phyloP scores from a whole-genome alignment of 64 coral and sea anemone species.

The Orbicella faveolata region DNA sequence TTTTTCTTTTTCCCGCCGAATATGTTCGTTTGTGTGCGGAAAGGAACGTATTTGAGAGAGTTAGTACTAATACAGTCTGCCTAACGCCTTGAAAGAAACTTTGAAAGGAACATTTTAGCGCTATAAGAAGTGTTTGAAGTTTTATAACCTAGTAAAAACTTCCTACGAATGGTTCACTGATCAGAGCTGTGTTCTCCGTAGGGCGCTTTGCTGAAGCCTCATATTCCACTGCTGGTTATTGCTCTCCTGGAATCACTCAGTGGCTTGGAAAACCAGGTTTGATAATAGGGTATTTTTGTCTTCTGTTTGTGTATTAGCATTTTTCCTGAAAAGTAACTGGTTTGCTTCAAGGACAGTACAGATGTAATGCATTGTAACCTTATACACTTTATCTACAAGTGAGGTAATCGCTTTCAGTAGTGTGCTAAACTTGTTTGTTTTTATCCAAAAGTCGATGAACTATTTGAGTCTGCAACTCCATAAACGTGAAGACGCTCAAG shows the following conservation, averaged over 20 bases:
- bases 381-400: too few species aligned
- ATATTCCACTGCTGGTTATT: conserved; percentile 84
- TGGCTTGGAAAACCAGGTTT: conserved; percentile 86
- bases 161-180: background rate
- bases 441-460: conserved; percentile 78
- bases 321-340: too few species aligned
- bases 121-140: background rate
- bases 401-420: too few species aligned
- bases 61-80: too few species aligned
- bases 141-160: background rate
- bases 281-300: background rate
- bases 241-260: conserved; percentile 92
- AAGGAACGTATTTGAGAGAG: too few species aligned
- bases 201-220: conserved; percentile 89
- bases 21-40: too few species aligned
- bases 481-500: conserved; percentile 90
- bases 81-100: too few species aligned
- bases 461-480: conserved; percentile 89
- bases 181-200: background rate
- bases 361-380: too few species aligned
- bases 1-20: too few species aligned
- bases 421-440: background rate
- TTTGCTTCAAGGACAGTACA: too few species aligned
- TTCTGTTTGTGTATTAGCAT: background rate
- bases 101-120: too few species aligned